Evolutionary conservation across 2,888 invertebrate genomes (phyloP).

Genomic region (Mimachlamys varia): DNA sequence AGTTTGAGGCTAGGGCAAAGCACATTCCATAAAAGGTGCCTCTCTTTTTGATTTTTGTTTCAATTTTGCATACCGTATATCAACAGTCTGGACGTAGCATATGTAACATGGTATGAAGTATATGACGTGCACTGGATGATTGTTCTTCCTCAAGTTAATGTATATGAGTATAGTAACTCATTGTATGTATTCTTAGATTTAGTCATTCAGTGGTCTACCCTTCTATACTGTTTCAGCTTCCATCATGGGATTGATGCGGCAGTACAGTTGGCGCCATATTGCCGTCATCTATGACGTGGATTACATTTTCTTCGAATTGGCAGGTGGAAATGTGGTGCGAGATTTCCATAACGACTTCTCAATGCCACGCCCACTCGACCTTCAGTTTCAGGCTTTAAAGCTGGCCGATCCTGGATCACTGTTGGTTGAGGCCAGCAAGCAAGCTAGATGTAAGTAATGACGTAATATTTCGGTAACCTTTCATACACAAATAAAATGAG

Average conservation of each 20-base stretch:
- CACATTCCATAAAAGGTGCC: no score
- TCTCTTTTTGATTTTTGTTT: no score
- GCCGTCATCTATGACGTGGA: constrained; percentile 62
- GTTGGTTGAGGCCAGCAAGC: constrained; percentile 56
- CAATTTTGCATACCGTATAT: no score
- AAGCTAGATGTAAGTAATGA: constrained; percentile 59
- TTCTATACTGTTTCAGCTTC: constrained; percentile 49
- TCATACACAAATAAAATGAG: no score
- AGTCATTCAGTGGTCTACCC: background rate
- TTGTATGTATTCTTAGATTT: no score
- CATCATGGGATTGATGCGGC: constrained; percentile 55
- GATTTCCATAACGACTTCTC: constrained; percentile 55
- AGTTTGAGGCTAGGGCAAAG: no score
- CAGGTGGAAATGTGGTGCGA: constrained; percentile 58
- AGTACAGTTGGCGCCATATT: constrained; percentile 60
- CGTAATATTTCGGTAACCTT: no score
- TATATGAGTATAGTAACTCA: no score
- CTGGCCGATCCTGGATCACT: constrained; percentile 55
- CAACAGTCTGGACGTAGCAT: no score
- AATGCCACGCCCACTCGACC: constrained; percentile 61
- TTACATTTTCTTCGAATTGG: constrained; percentile 61
- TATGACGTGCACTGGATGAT: no score
- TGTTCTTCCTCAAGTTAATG: no score
- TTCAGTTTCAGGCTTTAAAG: constrained; percentile 58
- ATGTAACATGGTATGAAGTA: no score